Base-by-base conservation (phyloP, 1,140 invertebrate species). In the Zaprionus nigranus region DNA sequence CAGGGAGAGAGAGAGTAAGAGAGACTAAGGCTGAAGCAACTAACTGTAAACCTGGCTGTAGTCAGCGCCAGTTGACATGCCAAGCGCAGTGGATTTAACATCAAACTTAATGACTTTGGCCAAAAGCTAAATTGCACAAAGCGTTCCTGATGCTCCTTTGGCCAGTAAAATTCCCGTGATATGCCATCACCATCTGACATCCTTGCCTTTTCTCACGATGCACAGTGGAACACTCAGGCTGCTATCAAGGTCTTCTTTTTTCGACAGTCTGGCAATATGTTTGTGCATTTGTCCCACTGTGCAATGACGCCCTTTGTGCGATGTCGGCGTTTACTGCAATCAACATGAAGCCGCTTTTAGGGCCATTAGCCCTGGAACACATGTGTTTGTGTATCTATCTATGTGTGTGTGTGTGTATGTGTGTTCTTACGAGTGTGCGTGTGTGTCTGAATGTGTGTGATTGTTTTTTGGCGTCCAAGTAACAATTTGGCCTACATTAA, bases 101-200 rank as follows among this genome's bases (percentile, higher is more conserved):
- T 83, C 76, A 71, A 77, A 78, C 80, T 87, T 87, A 86, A 86
- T 87, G 83, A 87, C 76, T 82, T 79, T 87, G 64, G 65, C 72
- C 80, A 79, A 86, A 84, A 84, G 82, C 82, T 84, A 84, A 85
- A 85, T 85, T 85, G 82, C 79, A 82, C 81, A 82, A 82, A 82
- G 80, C 82, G 70, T 63, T 57, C 17, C 46, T 24, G 58, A 38
- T 51, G 28, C 30, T 36, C 34, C 36, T 20, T 26, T 40, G 20
- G 54, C 56, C 38, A 4, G 34, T 51, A n/a, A 22, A 11, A 15
- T 4, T 49, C 9, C 28, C 9, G n/a, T 20, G 40, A 43, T 17
- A 43, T 43, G 7, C 40, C 40, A 43, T 43, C 28, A 11, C 30
- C 30, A 30, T 30, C 9, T 30, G 30, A 9, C 12, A n/a, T 11